A percentile compares a stretch with the other conserved stretches of the same genome.
Conservation (phyloP, 2,113 vertebrate species). For the Astatotilapia flaviijosephi region DNA sequence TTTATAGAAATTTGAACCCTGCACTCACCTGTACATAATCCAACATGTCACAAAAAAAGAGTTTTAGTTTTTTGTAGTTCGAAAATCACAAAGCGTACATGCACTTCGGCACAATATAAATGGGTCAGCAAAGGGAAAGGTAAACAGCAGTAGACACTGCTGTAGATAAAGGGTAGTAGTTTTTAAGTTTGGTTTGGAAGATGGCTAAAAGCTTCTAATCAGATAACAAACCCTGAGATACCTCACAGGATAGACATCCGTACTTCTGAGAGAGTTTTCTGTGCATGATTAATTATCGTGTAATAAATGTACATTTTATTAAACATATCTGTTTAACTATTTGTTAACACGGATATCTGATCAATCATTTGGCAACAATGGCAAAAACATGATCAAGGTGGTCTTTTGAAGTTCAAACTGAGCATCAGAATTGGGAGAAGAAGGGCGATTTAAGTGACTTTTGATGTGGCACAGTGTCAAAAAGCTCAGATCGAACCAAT, state of each 20-base stretch:
- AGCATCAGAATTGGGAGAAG: not conserved
- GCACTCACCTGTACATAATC: not conserved
- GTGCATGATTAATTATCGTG: not conserved
- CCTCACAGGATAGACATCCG: not conserved
- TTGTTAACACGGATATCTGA: not conserved
- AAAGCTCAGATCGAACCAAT: not conserved
- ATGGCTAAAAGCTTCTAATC: not conserved
- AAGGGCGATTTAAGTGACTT: not conserved
- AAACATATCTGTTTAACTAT: not conserved
- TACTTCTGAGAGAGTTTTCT: not conserved
- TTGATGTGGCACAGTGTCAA: not conserved
- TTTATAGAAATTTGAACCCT: not conserved
- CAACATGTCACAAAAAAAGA: not conserved
- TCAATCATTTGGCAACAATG: not conserved
- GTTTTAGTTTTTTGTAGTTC: not conserved
- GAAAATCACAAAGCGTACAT: not conserved
- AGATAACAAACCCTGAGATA: not conserved
- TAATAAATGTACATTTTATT: not conserved
- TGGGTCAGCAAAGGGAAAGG: not conserved
- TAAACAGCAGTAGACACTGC: not conserved
- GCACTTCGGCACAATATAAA: not conserved
- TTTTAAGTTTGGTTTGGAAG: not conserved
- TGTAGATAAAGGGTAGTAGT: not conserved
- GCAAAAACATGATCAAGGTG: not conserved
- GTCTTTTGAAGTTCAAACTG: not conserved